These are phyloP conservation scores for Eristalinus sepulchralis DNA, from an alignment of 2,888 invertebrate genomes.

Conservation along the genomic window DNA sequence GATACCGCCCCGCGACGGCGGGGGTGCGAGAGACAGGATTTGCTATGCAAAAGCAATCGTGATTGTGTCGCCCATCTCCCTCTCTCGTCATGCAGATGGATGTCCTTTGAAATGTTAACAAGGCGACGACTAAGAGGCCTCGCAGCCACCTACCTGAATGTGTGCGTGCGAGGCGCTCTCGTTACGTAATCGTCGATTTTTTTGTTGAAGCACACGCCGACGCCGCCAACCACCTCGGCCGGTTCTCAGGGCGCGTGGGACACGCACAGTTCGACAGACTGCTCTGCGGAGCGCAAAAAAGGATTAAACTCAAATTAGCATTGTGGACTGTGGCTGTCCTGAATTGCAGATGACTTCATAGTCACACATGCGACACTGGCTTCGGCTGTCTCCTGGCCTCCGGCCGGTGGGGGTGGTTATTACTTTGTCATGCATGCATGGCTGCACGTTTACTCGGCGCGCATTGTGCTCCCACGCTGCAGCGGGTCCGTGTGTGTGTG, in stretches of 20 bases:
- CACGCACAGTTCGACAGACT: constrained; percentile 17
- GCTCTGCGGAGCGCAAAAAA: constrained; percentile 16
- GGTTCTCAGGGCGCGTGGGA: not conserved
- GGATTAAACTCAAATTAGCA: constrained; percentile 62
- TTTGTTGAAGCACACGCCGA: constrained; percentile 25
- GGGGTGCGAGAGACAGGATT: not conserved
- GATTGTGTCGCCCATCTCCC: not conserved
- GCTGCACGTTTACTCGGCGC: constrained; percentile 25
- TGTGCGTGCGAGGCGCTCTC: not conserved
- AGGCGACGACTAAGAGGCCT: not conserved
- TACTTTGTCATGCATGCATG: constrained; percentile 48
- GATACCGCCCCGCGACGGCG: not conserved
- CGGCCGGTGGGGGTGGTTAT: constrained; percentile 9
- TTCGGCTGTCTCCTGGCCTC: not conserved
- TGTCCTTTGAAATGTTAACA: constrained; percentile 39
- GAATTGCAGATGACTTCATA: constrained; percentile 51
- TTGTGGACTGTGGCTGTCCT: constrained; percentile 56
- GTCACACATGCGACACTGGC: not conserved
- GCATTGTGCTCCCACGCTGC: not conserved
- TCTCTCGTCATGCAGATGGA: not conserved
- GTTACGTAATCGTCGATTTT: constrained; percentile 17
- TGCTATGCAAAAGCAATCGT: constrained; percentile 32
- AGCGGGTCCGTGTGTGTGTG: not conserved
- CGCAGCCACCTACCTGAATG: not conserved
- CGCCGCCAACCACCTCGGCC: not conserved